Base-by-base conservation (phyloP, 2,113 vertebrate species). In the Podarcis raffonei region DNA sequence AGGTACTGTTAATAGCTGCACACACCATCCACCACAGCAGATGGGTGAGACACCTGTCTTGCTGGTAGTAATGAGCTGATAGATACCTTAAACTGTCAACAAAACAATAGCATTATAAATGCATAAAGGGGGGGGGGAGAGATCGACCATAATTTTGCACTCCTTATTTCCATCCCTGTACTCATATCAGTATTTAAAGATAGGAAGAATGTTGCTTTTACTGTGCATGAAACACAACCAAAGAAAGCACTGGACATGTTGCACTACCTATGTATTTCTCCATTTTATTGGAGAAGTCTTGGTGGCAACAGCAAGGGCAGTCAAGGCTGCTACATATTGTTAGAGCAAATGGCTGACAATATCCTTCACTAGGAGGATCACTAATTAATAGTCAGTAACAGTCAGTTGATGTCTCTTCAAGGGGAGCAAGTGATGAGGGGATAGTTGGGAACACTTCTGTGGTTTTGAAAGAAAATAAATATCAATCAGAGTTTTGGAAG, bases 21-120 rank as follows among this genome's bases (percentile, higher is more conserved):
- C 80, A 35, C 62, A 85, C 53, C 86, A n/a, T 13, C 80, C 87
- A 88, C 78, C 48, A 79, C n/a, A 91, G 92, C 91, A 96, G 89
- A 95, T 95, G 93, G 92, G 90, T 81, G 53, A 85, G 94, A 89
- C 93, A 95, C 87, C 88, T 95, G 90, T 39, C 66, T 84, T 77
- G 88, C 16, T 85, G 78, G 88, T 88, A 78, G 74, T 42, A 0
- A 91, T 83, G 86, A 82, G 79, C 68, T 86, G 88, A 93, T 80
- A 92, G 85, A 90, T 84, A 93, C 57, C 85, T 86, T n/a, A 92
- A 88, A 92, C 79, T 94, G 84, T 88, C 87, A 15, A 84, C 59
- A n/a, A 22, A 93, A 83, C 90, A 83, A 53, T 1, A 69, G 20
- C 85, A 84, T 84, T 86, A 72, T 32, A 72, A 23, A 87, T 91